Conservation (phyloP, 2,113 vertebrate species). For the Oncorhynchus keta region DNA sequence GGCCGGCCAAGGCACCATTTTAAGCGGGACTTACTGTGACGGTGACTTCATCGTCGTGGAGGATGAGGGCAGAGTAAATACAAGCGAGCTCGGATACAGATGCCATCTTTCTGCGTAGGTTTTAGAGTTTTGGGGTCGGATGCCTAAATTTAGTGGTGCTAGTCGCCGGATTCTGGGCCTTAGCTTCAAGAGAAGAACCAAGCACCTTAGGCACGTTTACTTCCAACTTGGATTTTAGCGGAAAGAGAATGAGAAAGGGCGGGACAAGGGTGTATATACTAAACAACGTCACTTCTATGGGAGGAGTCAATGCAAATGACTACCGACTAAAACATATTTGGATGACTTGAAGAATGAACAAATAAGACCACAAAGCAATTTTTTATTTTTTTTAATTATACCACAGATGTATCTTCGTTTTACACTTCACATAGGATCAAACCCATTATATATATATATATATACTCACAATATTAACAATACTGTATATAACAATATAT, state of each 20-base stretch:
- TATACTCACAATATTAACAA: too few relatives aligned
- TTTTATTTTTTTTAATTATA: too few relatives aligned
- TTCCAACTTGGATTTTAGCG: conserved; percentile 45
- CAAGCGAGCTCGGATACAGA: conserved; percentile 95
- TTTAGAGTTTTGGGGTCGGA: conserved; percentile 56
- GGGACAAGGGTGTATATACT: not conserved
- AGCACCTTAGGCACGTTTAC: conserved; percentile 80
- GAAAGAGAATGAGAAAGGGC: conserved; percentile 30
- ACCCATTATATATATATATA: too few relatives aligned
- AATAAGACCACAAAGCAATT: not conserved
- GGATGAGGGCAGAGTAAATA: conserved; percentile 95
- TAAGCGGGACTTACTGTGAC: conserved; percentile 83
- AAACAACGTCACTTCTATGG: conserved; percentile 35
- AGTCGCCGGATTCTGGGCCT: conserved; percentile 93
- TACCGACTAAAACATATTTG: too few relatives aligned
- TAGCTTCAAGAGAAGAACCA: conserved; percentile 92
- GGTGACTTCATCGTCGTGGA: conserved; percentile 95
- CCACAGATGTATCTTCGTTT: not conserved
- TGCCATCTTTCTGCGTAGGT: conserved; percentile 78
- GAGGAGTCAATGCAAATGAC: not conserved
- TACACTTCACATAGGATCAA: too few relatives aligned
- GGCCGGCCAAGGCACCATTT: conserved; percentile 1
- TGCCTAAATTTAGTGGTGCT: conserved; percentile 82
- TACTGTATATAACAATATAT: too few relatives aligned
- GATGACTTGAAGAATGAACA: not conserved